Evolutionary conservation across 2,797 vertebrate genomes (phyloP).

Genomic region (Gouania willdenowi): DNA sequence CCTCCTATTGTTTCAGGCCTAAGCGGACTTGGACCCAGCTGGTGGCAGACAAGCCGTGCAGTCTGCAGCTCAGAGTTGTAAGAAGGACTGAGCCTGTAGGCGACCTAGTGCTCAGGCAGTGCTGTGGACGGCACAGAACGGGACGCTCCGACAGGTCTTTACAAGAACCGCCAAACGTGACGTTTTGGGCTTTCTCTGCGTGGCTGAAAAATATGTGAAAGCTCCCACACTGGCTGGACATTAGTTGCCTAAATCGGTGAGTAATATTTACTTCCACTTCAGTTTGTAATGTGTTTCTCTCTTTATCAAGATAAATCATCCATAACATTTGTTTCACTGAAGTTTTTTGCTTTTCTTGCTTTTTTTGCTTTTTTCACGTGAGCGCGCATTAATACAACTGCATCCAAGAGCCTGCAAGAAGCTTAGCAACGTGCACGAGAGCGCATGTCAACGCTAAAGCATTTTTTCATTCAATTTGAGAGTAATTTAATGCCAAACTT

Average conservation of each 20-base stretch:
- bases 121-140: constrained; percentile 60
- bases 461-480: neutral
- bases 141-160: constrained; percentile 14
- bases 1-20: constrained; percentile 82
- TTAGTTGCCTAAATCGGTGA: constrained; percentile 54
- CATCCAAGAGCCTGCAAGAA: constrained; percentile 7
- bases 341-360: no score
- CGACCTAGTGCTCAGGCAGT: constrained; percentile 30
- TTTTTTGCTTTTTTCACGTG: constrained; percentile 11
- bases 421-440: neutral
- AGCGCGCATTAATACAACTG: constrained; percentile 1
- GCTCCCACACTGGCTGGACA: constrained; percentile 17
- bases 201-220: constrained; percentile 57
- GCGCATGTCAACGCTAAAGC: neutral
- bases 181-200: constrained; percentile 66
- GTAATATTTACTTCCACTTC: constrained; percentile 43
- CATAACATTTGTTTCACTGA: constrained; percentile 6
- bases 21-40: constrained; percentile 60
- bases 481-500: constrained; percentile 2
- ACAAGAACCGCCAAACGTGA: constrained; percentile 15
- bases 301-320: constrained; percentile 19
- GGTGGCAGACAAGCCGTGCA: constrained; percentile 54
- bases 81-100: constrained; percentile 4
- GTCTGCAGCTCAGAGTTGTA: constrained; percentile 17
- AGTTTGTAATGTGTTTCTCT: constrained; percentile 6